Evolutionary conservation across 2,113 vertebrate genomes (phyloP).

Genomic region (Nettapus auritus): DNA sequence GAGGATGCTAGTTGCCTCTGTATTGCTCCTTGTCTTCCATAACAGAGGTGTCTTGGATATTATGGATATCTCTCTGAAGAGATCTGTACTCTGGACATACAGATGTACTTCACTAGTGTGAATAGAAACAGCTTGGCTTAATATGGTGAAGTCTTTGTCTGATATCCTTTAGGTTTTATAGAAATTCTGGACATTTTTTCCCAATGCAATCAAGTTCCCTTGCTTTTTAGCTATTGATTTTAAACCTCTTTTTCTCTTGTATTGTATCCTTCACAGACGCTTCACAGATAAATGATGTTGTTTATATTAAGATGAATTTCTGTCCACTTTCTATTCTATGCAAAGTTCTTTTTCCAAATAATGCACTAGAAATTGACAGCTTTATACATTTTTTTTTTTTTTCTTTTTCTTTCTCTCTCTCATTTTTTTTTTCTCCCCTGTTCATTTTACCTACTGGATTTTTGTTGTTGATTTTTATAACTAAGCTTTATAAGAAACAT

Average conservation of each 20-base stretch:
- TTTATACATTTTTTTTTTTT: too few species aligned
- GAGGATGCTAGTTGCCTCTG: not conserved
- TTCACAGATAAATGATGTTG: not conserved
- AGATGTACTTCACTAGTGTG: not conserved
- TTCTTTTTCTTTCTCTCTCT: too few species aligned
- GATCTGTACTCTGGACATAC: not conserved
- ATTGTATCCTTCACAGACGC: too few species aligned
- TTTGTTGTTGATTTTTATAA: not conserved
- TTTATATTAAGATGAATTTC: not conserved
- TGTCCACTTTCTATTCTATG: not conserved
- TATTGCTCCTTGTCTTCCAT: not conserved
- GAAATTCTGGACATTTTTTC: not conserved
- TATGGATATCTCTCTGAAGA: not conserved
- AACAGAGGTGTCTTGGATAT: not conserved
- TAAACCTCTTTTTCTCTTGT: not conserved
- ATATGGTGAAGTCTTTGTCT: not conserved
- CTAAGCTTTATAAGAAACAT: not conserved
- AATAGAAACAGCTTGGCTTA: not conserved
- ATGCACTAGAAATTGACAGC: not conserved
- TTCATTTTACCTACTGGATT: not conserved
- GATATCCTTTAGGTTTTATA: not conserved
- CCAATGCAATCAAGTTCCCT: not conserved
- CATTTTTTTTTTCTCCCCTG: too few species aligned
- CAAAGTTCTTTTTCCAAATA: not conserved
- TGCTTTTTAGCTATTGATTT: not conserved